Base-by-base conservation (phyloP, 2,888 invertebrate genomes). In the Athalia rosae region DNA sequence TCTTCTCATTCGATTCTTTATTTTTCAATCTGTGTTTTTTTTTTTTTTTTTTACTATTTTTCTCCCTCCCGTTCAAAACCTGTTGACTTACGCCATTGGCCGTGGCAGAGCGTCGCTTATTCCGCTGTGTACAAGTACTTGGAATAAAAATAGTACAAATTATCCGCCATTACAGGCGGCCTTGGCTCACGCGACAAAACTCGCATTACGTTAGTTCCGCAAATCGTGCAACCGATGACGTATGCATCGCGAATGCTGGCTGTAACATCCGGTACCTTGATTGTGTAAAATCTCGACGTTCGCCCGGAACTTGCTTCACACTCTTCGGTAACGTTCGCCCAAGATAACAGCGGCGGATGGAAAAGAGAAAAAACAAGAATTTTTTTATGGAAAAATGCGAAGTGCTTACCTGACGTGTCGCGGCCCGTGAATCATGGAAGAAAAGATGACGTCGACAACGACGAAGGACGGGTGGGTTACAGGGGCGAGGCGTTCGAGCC, bases 101-200 rank as follows among this genome's bases (percentile, higher is more conserved):
- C 0, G 41, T 61, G 8, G 28, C 28, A 28, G 28, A 28, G 7
- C 61, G 61, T 61, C 41, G 28, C 61, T 8, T 61, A 61, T 61
- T 61, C 15, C 11, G 7, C 28, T 11, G 61, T 28, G 61, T 61
- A 28, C 28, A 8, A 61, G 28, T 0, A 61, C 41, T 61, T 13
- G 63, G 11, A n/a, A 5, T 9, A 5, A 63, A 63, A 43, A 63
- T 45, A 7, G 45, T 43, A 45, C 45, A 43, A 63, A 63, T 63
- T 63, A 63, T 63, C 45, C 63, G 63, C 63, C 41, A 63, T 63
- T 61, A 61, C 7, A 43, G 43, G 28, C 63, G n/a, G 43, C 63
- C 63, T 63, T 45, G 41, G 63, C 45, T 45, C 43, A 43, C n/a
- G 61, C 15, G 61, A 4, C 43, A 63, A 43, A 43, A 43, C 9